phyloP scores from a whole-genome alignment of 2,888 invertebrate genomes.

The Helobdella robusta region DNA sequence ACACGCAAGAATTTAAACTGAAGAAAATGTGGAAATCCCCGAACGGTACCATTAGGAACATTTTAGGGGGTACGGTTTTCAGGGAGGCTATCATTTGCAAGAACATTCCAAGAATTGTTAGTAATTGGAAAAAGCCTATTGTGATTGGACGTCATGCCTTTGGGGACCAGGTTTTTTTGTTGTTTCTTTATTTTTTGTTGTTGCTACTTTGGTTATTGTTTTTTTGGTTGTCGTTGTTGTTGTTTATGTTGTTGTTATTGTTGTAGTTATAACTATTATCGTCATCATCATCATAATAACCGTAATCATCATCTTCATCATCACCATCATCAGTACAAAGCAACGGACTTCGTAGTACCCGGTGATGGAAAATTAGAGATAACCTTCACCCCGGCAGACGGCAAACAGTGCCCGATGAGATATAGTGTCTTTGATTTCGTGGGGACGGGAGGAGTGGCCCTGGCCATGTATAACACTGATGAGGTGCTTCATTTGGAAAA shows the following conservation, averaged over 20 bases:
- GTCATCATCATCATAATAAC: too few relatives aligned
- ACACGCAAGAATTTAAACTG: constrained; percentile 51
- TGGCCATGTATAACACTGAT: constrained; percentile 92
- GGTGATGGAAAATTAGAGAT: constrained; percentile 78
- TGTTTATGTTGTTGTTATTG: too few relatives aligned
- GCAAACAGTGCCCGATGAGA: constrained; percentile 56
- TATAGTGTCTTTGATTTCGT: constrained; percentile 74
- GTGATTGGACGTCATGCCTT: constrained; percentile 84
- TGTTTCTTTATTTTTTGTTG: too few relatives aligned
- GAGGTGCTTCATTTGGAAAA: too few relatives aligned
- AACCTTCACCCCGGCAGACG: constrained; percentile 63
- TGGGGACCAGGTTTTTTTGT: constrained; percentile 66
- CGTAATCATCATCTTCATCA: too few relatives aligned
- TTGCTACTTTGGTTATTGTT: too few relatives aligned
- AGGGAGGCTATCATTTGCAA: constrained; percentile 56
- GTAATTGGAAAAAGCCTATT: constrained; percentile 89
- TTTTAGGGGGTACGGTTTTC: constrained; percentile 55
- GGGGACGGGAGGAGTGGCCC: constrained; percentile 67
- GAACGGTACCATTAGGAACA: constrained; percentile 56
- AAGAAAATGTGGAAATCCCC: constrained; percentile 57
- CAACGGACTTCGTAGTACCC: constrained; percentile 89
- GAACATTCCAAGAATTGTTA: constrained; percentile 85
- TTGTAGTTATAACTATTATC: too few relatives aligned
- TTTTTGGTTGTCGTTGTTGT: too few relatives aligned
- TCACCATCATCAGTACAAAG: constrained; percentile 52